A percentile compares a stretch with the other conserved stretches of the same genome.
These are phyloP conservation scores for Hecatera dysodea DNA, from an alignment of 2,888 invertebrate species.

Conservation along the genomic window DNA sequence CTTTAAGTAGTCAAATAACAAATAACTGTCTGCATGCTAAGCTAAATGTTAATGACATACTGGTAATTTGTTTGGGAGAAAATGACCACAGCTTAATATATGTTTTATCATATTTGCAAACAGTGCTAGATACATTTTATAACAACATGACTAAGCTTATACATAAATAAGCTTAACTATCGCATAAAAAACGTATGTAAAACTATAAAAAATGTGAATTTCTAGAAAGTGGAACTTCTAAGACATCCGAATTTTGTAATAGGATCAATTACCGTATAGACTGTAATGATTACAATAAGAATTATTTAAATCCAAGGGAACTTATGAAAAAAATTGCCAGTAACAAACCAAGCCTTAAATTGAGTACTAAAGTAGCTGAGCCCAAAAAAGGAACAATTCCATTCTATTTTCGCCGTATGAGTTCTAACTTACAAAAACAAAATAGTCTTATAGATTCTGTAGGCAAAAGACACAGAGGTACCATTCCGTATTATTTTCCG, in stretches of 20 bases:
- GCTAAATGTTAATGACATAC: no score
- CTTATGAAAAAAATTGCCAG: not conserved
- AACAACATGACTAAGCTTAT: no score
- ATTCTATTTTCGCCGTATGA: not conserved
- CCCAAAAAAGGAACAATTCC: slow-evolving; percentile 1
- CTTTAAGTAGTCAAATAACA: slow-evolving; percentile 11
- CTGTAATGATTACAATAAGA: slow-evolving; percentile 6
- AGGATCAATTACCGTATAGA: slow-evolving; percentile 1
- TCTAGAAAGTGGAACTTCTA: not conserved
- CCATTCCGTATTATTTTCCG: no score
- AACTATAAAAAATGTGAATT: not conserved
- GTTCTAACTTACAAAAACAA: no score
- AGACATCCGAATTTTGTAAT: not conserved
- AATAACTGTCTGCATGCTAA: slow-evolving; percentile 1
- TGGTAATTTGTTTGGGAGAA: no score
- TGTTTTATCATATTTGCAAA: not conserved
- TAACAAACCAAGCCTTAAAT: slow-evolving; percentile 3
- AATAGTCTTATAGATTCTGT: no score
- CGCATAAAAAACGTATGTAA: not conserved
- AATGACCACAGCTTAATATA: no score
- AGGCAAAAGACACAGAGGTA: no score
- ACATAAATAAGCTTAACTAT: not conserved
- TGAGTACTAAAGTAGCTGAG: not conserved
- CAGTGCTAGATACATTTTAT: no score
- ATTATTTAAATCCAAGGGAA: slow-evolving; percentile 10